Percentiles rank a stretch among this genome's conserved stretches.
Evolutionary conservation across 1,140 invertebrate genomes (phyloP).

Genomic region (Temnothorax longispinosus): DNA sequence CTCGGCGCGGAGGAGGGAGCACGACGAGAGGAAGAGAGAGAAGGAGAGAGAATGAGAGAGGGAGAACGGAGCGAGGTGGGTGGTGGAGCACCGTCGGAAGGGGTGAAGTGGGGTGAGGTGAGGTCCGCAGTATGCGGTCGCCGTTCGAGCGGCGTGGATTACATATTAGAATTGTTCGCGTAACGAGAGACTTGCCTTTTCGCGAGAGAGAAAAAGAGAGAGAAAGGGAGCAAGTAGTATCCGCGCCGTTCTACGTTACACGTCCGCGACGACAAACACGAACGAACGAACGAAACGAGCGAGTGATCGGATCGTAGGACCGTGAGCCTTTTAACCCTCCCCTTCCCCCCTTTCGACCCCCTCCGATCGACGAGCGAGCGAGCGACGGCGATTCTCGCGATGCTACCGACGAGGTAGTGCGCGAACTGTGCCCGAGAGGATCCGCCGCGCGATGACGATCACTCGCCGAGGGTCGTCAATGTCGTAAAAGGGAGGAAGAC

Average conservation of each 20-base stretch:
- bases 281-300: not conserved
- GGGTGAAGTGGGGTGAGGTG: conserved; percentile 76
- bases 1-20: not conserved
- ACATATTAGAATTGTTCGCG: conserved; percentile 53
- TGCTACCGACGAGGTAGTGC: conserved; percentile 72
- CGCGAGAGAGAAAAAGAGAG: not conserved
- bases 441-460: conserved; percentile 61
- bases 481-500: conserved; percentile 55
- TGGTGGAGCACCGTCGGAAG: conserved; percentile 61
- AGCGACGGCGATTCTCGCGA: conserved; percentile 57
- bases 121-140: conserved; percentile 79
- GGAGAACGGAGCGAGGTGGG: not conserved
- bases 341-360: not conserved
- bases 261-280: not conserved
- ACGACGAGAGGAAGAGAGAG: not conserved
- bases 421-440: conserved; percentile 30
- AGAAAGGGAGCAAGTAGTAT: not conserved
- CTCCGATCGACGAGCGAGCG: not conserved
- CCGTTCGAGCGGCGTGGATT: conserved; percentile 74
- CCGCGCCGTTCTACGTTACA: not conserved
- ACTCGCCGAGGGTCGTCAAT: conserved; percentile 43
- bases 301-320: not conserved
- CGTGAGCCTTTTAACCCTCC: not conserved
- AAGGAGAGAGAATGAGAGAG: not conserved
- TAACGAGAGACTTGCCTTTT: conserved; percentile 5